phyloP scores from a whole-genome alignment of 2,888 invertebrate species.

The Bombylius discolor region DNA sequence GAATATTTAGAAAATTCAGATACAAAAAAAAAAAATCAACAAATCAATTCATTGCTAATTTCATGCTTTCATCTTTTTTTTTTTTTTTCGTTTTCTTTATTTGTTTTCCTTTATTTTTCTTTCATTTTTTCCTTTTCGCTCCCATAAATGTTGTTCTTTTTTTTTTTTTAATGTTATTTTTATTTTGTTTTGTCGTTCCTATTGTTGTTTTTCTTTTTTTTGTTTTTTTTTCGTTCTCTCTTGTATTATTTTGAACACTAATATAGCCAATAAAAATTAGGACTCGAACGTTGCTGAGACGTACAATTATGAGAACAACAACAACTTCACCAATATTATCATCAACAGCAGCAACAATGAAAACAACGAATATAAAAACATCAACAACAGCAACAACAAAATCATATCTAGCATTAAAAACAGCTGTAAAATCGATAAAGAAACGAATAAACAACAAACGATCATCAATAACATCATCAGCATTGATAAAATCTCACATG shows the following conservation, averaged over 20 bases:
- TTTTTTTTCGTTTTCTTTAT: too few species aligned
- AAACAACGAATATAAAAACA: slow-evolving; percentile 29
- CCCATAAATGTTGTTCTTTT: too few species aligned
- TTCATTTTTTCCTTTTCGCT: too few species aligned
- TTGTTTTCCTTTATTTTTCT: too few species aligned
- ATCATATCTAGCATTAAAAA: slow-evolving; percentile 25
- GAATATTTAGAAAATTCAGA: too few species aligned
- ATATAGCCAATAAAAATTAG: slow-evolving; percentile 24
- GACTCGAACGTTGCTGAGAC: slow-evolving; percentile 25
- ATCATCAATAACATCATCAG: not conserved
- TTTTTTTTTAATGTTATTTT: not conserved
- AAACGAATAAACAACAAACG: not conserved
- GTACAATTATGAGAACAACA: slow-evolving; percentile 32
- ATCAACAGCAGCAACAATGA: slow-evolving; percentile 29
- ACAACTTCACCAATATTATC: slow-evolving; percentile 20
- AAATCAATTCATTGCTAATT: too few species aligned
- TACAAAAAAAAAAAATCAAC: too few species aligned
- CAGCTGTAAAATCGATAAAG: slow-evolving; percentile 4
- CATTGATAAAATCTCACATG: slow-evolving; percentile 2
- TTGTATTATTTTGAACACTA: slow-evolving; percentile 13
- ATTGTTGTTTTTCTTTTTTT: not conserved
- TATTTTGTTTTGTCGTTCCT: not conserved
- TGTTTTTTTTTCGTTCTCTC: not conserved
- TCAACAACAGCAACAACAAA: not conserved
- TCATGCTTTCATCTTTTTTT: too few species aligned